Conservation (phyloP, 2,797 vertebrate genomes). For the Enteromius mattozi region DNA sequence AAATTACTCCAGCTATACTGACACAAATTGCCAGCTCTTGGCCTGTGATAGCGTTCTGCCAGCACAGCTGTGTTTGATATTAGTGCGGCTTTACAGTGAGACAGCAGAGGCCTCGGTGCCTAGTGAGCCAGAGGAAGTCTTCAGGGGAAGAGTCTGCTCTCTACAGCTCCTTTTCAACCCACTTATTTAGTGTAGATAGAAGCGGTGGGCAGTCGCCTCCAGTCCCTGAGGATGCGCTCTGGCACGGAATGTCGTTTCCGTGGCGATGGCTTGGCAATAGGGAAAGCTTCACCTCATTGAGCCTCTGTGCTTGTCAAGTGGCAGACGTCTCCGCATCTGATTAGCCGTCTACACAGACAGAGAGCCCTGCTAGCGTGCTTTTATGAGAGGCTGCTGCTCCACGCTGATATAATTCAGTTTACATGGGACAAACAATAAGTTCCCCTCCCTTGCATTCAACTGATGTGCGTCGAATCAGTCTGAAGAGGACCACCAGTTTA, state of each 20-base stretch:
- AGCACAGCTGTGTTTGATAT: slow-evolving; percentile 51
- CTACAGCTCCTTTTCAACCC: slow-evolving; percentile 23
- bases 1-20: slow-evolving; percentile 25
- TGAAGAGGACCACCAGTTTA: slow-evolving; percentile 24
- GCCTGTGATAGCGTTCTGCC: slow-evolving; percentile 25
- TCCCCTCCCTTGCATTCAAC: slow-evolving; percentile 17
- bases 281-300: slow-evolving; percentile 51
- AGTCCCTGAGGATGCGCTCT: slow-evolving; percentile 44
- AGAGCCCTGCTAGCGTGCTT: neutral
- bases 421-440: slow-evolving; percentile 22
- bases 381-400: slow-evolving; percentile 34
- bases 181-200: slow-evolving; percentile 36
- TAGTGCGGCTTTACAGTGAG: slow-evolving; percentile 39
- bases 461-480: slow-evolving; percentile 6
- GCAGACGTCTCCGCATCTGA: slow-evolving; percentile 46
- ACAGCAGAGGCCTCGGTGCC: slow-evolving; percentile 16
- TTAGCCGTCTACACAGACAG: slow-evolving; percentile 30
- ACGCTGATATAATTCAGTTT: slow-evolving; percentile 41
- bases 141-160: slow-evolving; percentile 26
- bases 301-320: slow-evolving; percentile 42
- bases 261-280: slow-evolving; percentile 53
- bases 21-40: slow-evolving; percentile 37
- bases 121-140: slow-evolving; percentile 24
- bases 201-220: slow-evolving; percentile 31
- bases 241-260: slow-evolving; percentile 56